Percentiles rank a stretch among this genome's conserved stretches.
Evolutionary conservation across 2,797 vertebrate genomes (phyloP).

Genomic region (Salarias fasciatus): DNA sequence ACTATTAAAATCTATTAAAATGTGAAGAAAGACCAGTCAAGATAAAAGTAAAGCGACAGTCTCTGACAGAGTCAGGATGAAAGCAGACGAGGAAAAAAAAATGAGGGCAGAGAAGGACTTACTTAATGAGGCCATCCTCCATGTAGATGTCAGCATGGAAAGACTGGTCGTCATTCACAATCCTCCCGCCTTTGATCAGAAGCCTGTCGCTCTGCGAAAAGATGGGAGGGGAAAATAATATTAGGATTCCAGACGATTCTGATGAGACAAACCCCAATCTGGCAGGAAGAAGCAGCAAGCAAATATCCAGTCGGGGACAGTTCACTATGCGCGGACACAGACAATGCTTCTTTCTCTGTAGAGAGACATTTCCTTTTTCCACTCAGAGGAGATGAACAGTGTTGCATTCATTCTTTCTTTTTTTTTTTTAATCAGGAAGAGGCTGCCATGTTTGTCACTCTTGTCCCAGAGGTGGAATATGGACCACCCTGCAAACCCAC

Average conservation of each 20-base stretch:
- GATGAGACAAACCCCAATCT: constrained; percentile 4
- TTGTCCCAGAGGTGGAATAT: constrained; percentile 8
- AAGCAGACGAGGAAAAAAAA: constrained; percentile 22
- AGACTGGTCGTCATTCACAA: constrained; percentile 98
- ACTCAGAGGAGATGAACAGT: constrained; percentile 39
- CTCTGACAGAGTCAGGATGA: neutral
- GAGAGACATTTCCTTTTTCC: constrained; percentile 17
- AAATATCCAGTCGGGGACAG: constrained; percentile 11
- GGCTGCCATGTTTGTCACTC: constrained; percentile 16
- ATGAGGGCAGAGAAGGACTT: constrained; percentile 67
- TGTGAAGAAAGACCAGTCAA: neutral
- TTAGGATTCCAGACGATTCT: constrained; percentile 5
- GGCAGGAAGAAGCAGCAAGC: neutral
- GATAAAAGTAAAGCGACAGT: too few species aligned
- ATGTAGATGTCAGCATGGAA: constrained; percentile 97
- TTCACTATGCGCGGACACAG: neutral
- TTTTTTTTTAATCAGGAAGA: neutral
- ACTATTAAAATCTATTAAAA: neutral
- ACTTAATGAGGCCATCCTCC: constrained; percentile 98
- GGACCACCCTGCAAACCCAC: constrained; percentile 13
- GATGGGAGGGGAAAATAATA: neutral
- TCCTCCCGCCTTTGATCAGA: constrained; percentile 96
- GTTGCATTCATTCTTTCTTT: constrained; percentile 35
- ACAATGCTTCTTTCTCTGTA: constrained; percentile 17
- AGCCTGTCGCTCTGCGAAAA: constrained; percentile 92